These are phyloP conservation scores for Oophaga sylvatica DNA, from an alignment of 2,797 vertebrate species.

Conservation along the genomic window DNA sequence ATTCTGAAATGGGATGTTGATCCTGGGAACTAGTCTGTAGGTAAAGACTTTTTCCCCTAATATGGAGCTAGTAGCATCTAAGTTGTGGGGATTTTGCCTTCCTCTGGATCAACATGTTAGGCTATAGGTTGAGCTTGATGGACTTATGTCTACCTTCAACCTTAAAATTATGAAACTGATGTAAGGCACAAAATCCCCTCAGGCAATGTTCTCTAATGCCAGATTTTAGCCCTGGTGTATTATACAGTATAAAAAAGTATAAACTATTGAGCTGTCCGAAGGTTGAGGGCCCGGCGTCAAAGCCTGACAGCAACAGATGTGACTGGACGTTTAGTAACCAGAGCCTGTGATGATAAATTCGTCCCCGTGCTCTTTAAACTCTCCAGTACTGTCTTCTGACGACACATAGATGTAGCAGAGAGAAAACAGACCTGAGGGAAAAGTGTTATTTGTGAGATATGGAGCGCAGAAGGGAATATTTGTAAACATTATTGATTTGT, in stretches of 20 bases:
- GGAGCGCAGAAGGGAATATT: conserved; percentile 18
- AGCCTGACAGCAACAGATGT: neutral
- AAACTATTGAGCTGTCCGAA: neutral
- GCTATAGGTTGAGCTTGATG: too few species aligned
- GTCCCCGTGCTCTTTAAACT: neutral
- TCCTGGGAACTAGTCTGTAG: too few species aligned
- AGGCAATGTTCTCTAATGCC: too few species aligned
- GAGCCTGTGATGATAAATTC: neutral
- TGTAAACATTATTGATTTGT: conserved; percentile 49
- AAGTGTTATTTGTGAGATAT: conserved; percentile 39
- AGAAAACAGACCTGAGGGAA: conserved; percentile 14
- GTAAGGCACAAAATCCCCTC: too few species aligned
- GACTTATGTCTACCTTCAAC: too few species aligned
- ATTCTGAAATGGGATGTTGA: too few species aligned
- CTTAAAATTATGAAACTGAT: too few species aligned
- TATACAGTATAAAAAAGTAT: neutral
- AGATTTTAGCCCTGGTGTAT: too few species aligned
- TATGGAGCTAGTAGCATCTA: too few species aligned
- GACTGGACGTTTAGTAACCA: neutral
- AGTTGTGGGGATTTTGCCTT: too few species aligned
- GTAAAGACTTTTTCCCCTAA: too few species aligned
- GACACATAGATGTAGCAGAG: conserved; percentile 1
- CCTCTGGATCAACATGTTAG: too few species aligned
- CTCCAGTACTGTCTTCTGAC: neutral
- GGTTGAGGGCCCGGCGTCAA: neutral